Base-by-base conservation (phyloP, 2,113 vertebrate genomes). In the Cyanoramphus novaezelandiae region DNA sequence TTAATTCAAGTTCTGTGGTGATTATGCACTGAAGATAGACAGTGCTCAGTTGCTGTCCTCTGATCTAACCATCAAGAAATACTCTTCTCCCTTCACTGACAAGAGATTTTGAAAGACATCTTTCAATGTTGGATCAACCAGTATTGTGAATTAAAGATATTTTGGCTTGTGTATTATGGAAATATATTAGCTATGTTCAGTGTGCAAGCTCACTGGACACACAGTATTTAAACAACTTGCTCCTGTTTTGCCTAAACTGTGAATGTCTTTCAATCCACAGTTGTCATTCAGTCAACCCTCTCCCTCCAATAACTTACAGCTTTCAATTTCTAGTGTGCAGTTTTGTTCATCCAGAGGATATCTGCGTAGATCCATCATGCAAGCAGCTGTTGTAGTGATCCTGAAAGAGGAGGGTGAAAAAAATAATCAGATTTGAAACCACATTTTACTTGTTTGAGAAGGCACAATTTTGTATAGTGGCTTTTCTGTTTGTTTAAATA, bases 321-420 rank as follows among this genome's bases (percentile, higher is more conserved):
- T 99, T 97, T 99, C 99, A 81, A 99, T 99, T 96, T 99, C 99
- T 97, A 99, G 94, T 17, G 99, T 99, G 97, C 99, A 99, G 91
- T 99, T 99, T 94, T 99, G 99, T 90, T 99, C 99, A 93, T 99
- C 99, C 96, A 99, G 97, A 17, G 99, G 99, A 50, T 99, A 99
- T 97, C 99, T 98, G 77, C 99, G 98, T 92, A 99, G 98, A 96
- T 99, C 99, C 99, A 99, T 99, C 99, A 99, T 99, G 91, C 99
- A 99, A n/a, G 99, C 99, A 75, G 99, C 99, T 53, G 99, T 99
- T 33, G 99, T 99, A 65, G 99, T 99, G 97, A 99, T 99, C 96
- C 99, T 99, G 85, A 35, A 85, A 95, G 43, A 78, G 25, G 10
- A 93, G 33, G 41, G 91, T 93, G 46, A 82, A 82, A 64, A 87